Base-by-base conservation (phyloP, 2,888 invertebrate genomes). In the Lochmaea capreae region DNA sequence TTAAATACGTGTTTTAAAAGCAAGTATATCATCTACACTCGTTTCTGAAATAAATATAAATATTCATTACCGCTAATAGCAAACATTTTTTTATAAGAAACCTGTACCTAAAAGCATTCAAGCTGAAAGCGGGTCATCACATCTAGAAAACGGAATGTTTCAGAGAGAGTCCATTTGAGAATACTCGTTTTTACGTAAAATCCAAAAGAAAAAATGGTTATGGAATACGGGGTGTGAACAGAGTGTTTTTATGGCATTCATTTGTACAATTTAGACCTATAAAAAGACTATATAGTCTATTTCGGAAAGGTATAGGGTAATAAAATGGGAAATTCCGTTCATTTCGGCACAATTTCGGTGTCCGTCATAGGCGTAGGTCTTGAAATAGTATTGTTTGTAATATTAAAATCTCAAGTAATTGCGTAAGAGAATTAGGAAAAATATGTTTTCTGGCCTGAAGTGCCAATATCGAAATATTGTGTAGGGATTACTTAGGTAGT, bases 121-220 rank as follows among this genome's bases (percentile, higher is more conserved):
- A 52, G 52, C 52, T 52, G 52, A 52, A 52, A 52, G 52, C n/a
- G 52, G 52, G 52, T 52, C 52, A 52, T 8, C 52, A 16, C 14
- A 52, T 52, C n/a, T 52, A 52, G 52, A 52, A 52, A 52, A 52
- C 52, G n/a, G 52, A 52, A 52, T 14, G 52, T 52, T 52, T 52
- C n/a, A 52, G 52, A 8, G 14, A 16, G 11, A 33, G 8, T 46
- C 4, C 12, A 46, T 46, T 46, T 46, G 1, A n/a, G 52, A 52
- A 52, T 52, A 52, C 52, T n/a, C n/a, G 52, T 52, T 52, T 46
- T 52, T 52, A n/a, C n/a, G n/a, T 52, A 8, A n/a, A 52, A 52
- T 52, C 52, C n/a, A n/a, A n/a, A n/a, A 12, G 5, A 8, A 52
- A n/a, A n/a, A 52, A 52, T n/a, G 4, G n/a, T 52, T 16, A 14